phyloP scores from a whole-genome alignment of 2,888 invertebrate genomes.

The Mythimna loreyi region DNA sequence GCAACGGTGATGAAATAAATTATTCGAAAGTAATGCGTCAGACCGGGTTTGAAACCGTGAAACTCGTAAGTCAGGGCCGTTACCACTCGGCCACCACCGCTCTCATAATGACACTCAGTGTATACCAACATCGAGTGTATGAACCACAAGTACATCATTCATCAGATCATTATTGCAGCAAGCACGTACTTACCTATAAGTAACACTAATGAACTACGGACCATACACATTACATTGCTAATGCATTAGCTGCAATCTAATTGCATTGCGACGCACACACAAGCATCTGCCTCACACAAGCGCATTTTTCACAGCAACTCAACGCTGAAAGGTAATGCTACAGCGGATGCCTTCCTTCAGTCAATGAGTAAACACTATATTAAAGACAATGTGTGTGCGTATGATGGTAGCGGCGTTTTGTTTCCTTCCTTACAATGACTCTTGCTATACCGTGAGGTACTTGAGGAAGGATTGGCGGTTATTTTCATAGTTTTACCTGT shows the following conservation, averaged over 20 bases:
- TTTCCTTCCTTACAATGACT: slow-evolving; percentile 32
- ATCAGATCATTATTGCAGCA: background rate
- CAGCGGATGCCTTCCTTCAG: slow-evolving; percentile 9
- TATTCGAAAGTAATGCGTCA: no score
- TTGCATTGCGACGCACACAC: slow-evolving; percentile 15
- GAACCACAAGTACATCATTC: no score
- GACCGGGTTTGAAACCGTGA: no score
- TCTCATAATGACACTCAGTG: no score
- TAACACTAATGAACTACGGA: slow-evolving; percentile 13
- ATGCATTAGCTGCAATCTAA: slow-evolving; percentile 4
- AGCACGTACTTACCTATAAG: background rate
- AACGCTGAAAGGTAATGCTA: slow-evolving; percentile 34
- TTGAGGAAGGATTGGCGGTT: background rate
- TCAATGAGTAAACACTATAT: slow-evolving; percentile 32
- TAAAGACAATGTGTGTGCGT: slow-evolving; percentile 23
- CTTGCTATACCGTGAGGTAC: no score
- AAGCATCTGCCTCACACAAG: slow-evolving; percentile 8
- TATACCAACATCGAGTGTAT: no score
- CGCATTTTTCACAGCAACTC: slow-evolving; percentile 16
- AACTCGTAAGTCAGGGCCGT: no score
- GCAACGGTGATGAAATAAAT: no score
- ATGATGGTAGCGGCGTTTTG: slow-evolving; percentile 1
- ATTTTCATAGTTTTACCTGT: no score
- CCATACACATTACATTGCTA: slow-evolving; percentile 11
- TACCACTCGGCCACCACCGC: no score